Evolutionary conservation across 2,888 invertebrate genomes (phyloP), one percentile per base, ranked within the genome.

Genomic region (Luperina testacea): DNA sequence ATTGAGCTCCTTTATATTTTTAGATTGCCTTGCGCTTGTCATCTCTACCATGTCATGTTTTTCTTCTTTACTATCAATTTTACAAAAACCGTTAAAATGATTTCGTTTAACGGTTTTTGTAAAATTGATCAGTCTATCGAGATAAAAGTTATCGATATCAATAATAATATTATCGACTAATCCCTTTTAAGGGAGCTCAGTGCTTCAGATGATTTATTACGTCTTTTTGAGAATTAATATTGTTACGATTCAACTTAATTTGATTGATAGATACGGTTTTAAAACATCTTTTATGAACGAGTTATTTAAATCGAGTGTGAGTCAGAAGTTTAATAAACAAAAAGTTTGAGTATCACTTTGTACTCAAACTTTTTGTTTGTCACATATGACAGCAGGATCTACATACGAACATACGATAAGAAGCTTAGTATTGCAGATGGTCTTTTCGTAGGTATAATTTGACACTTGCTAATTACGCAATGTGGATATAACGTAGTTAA

Each of bases 201-300:
- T 69, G 63, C 75, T 74, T 65, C 68, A 65, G 61, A 79, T 87
- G 82, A 87, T 87, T 81, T 77, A 81, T 87, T 68, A 65, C 64
- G 45, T 71, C 67, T 74, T 87, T 85, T 85, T 61, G 69, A 76
- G 74, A 70, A 78, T 87, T 83, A 72, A 79, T 85, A 77, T 77
- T 81, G 77, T 83, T 77, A 77, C 78, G 77, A 75, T 78, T 87
- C 73, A 82, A 77, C 72, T 77, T 80, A 76, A 63, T 64, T 64
- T 85, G 87, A 87, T 87, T 77, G 78, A 85, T 87, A 82, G 78
- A 67, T 65, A 80, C 70, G 64, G 72, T 64, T 65, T 57, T 75
- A 77, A 67, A 63, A 73, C 27, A 59, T 72, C 9, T 80, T 79
- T 65, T 64, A 57, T 42, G 63, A 71, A 63, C 45, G 45, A 72